Percentiles rank a stretch among this genome's conserved stretches.
These are phyloP conservation scores for Anabacerthia variegaticeps DNA, from an alignment of 2,797 vertebrate genomes.

Conservation along the genomic window DNA sequence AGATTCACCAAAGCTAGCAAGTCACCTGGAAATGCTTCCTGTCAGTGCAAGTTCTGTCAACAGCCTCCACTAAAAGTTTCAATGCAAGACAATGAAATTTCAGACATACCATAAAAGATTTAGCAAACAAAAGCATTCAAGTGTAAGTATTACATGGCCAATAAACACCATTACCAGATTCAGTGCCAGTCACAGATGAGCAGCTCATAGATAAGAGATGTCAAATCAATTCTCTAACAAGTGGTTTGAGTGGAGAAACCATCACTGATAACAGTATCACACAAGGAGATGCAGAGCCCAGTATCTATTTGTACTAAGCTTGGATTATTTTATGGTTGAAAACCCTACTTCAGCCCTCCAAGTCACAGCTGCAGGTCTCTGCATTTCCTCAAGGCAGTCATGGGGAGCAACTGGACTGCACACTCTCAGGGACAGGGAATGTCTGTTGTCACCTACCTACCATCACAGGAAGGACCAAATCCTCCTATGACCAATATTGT, in stretches of 20 bases:
- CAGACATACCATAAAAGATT: background rate
- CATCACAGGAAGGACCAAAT: background rate
- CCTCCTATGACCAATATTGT: background rate
- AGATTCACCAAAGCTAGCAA: background rate
- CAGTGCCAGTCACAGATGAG: background rate
- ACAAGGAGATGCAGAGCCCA: background rate
- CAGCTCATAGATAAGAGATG: background rate
- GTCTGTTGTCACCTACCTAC: background rate
- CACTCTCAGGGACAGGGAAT: accelerated
- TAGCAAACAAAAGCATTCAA: constrained; percentile 8
- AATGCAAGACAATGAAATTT: background rate
- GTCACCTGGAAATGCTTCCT: background rate
- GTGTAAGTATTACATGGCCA: background rate
- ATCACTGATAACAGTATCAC: background rate
- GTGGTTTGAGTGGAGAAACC: background rate
- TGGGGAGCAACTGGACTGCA: background rate
- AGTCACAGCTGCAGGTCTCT: background rate
- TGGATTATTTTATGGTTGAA: background rate
- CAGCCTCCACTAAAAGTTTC: background rate
- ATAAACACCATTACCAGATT: constrained; percentile 8
- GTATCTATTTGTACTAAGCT: background rate
- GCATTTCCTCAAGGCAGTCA: background rate
- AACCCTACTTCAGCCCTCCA: background rate
- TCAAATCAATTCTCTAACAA: constrained; percentile 28
- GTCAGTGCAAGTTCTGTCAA: background rate